These are phyloP conservation scores for Drosophila pectinifera DNA, from an alignment of 1,140 invertebrate species.

Conservation along the genomic window DNA sequence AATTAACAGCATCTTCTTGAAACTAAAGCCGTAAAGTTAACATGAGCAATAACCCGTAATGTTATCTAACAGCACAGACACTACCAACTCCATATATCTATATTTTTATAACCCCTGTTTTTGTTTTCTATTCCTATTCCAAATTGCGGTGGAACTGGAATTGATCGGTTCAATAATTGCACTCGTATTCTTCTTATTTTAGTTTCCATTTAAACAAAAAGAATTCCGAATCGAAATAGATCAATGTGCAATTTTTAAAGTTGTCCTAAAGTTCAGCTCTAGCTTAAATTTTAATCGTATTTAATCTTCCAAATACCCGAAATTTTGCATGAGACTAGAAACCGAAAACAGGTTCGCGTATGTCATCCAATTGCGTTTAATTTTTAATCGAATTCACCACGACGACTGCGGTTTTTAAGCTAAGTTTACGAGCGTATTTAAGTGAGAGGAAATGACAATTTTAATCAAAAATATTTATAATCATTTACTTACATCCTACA, in stretches of 20 bases:
- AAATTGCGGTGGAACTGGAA: conserved; percentile 1
- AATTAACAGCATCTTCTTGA: conserved; percentile 53
- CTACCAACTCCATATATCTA: conserved; percentile 28
- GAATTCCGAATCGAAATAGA: background rate
- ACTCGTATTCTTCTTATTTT: background rate
- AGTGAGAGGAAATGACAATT: conserved; percentile 55
- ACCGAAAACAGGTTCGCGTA: conserved; percentile 9
- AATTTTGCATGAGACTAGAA: background rate
- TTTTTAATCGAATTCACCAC: conserved; percentile 32
- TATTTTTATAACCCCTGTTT: conserved; percentile 5
- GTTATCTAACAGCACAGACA: conserved; percentile 71
- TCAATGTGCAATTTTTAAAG: conserved; percentile 3
- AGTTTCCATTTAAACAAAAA: background rate
- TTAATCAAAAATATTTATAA: conserved; percentile 72
- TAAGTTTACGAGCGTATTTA: conserved; percentile 61
- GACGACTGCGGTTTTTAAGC: conserved; percentile 73
- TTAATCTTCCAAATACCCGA: background rate
- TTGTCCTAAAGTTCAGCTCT: background rate
- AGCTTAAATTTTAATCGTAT: background rate
- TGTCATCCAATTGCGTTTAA: conserved; percentile 43
- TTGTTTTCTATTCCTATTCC: background rate
- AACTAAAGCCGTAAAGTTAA: conserved; percentile 47
- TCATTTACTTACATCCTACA: conserved; percentile 52
- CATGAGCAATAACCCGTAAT: conserved; percentile 61
- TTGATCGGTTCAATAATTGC: background rate